Conservation (phyloP, 2,113 vertebrate genomes). For the Engraulis encrasicolus region DNA sequence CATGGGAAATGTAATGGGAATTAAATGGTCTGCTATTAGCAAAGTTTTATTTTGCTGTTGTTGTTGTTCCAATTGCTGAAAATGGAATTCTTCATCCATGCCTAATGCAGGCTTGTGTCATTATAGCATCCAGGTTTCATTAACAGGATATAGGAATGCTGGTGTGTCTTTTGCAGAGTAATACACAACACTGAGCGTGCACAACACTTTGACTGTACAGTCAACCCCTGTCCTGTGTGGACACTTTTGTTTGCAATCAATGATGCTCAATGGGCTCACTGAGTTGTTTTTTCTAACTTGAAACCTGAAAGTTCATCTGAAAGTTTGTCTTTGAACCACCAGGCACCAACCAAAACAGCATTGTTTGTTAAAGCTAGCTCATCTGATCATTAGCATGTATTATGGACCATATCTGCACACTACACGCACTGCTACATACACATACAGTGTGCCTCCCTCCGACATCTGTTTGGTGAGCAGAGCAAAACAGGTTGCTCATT, state of each 20-base stretch:
- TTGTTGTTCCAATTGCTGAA: neutral
- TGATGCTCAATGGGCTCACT: too few species aligned
- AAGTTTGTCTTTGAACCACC: too few species aligned
- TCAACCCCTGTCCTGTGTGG: too few species aligned
- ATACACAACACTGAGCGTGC: neutral
- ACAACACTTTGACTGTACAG: neutral
- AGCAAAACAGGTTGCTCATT: neutral
- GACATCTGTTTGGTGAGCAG: neutral
- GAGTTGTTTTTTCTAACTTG: too few species aligned
- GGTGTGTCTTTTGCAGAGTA: neutral
- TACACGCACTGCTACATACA: too few species aligned
- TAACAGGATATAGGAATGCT: neutral
- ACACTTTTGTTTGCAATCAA: too few species aligned
- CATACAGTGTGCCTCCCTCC: neutral
- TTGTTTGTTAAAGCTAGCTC: too few species aligned
- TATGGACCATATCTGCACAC: neutral
- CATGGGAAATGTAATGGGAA: neutral
- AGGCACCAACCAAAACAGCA: too few species aligned
- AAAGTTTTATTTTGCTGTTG: neutral
- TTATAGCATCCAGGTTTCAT: neutral
- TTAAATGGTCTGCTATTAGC: neutral
- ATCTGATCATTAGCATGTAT: too few species aligned
- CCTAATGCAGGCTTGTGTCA: neutral
- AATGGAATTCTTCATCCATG: constrained; percentile 13
- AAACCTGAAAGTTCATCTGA: too few species aligned